phyloP scores from a whole-genome alignment of 2,113 vertebrate species.

The Protobothrops mucrosquamatus region DNA sequence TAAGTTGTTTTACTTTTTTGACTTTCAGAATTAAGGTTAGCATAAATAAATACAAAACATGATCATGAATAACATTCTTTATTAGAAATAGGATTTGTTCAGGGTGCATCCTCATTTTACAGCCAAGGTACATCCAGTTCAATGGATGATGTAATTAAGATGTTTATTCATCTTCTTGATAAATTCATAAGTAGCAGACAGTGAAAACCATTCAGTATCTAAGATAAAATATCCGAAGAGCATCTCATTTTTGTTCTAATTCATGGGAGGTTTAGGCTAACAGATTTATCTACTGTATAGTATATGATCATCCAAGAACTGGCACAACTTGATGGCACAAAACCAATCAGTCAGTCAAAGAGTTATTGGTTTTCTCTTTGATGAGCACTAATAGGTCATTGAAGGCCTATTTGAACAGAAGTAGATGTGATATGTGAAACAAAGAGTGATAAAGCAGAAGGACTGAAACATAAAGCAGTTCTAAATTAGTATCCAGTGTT shows the following conservation, averaged over 20 bases:
- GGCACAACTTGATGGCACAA: neutral
- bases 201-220: neutral
- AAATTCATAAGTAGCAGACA: neutral
- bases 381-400: neutral
- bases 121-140: neutral
- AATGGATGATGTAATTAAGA: neutral
- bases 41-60: neutral
- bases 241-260: neutral
- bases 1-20: conserved; percentile 56
- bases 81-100: neutral
- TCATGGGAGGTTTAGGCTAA: neutral
- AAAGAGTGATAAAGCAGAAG: neutral
- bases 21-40: neutral
- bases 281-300: neutral
- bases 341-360: neutral
- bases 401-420: neutral
- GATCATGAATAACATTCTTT: accelerated
- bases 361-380: neutral
- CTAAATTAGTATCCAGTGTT: neutral
- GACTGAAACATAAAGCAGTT: neutral
- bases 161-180: neutral
- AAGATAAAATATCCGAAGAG: neutral
- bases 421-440: neutral
- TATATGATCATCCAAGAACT: neutral
- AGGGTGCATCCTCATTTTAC: neutral